A percentile compares a stretch with the other conserved stretches of the same genome.
Conservation (phyloP, 2,797 vertebrate genomes). For the Pangasius macronema region DNA sequence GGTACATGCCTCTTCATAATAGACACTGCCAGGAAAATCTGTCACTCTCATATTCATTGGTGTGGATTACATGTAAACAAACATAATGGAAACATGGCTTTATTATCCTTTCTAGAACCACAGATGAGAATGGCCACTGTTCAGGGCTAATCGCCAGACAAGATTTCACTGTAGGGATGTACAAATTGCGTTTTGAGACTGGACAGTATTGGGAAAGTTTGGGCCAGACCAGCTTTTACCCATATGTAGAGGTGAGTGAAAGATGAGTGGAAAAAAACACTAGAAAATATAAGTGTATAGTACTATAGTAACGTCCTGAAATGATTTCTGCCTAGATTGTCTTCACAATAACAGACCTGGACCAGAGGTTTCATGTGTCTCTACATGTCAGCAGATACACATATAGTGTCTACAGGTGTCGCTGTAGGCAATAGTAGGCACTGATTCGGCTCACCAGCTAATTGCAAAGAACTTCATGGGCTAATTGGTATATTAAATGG, state of each 20-base stretch:
- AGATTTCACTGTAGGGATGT: slow-evolving; percentile 76
- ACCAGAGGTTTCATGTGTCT: slow-evolving; percentile 82
- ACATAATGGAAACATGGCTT: background rate
- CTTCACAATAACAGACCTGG: slow-evolving; percentile 77
- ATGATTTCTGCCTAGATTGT: slow-evolving; percentile 74
- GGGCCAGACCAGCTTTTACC: slow-evolving; percentile 80
- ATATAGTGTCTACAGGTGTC: slow-evolving; percentile 87
- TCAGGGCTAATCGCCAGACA: slow-evolving; percentile 65
- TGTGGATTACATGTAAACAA: background rate
- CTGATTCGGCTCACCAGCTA: background rate
- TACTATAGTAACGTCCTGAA: background rate
- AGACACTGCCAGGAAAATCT: background rate
- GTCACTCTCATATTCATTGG: background rate
- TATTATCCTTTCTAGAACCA: slow-evolving; percentile 68
- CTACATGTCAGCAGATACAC: slow-evolving; percentile 89
- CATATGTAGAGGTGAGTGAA: slow-evolving; percentile 82
- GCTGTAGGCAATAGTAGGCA: slow-evolving; percentile 75
- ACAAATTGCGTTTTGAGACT: slow-evolving; percentile 87
- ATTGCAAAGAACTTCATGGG: background rate
- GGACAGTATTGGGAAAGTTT: slow-evolving; percentile 80
- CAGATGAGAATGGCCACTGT: slow-evolving; percentile 80
- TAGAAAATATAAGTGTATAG: background rate
- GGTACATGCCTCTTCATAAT: slow-evolving; percentile 56
- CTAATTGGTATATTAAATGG: background rate
- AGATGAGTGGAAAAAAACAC: background rate